These are phyloP conservation scores for Andrena flavipes DNA, from an alignment of 2,888 invertebrate genomes.

Conservation along the genomic window DNA sequence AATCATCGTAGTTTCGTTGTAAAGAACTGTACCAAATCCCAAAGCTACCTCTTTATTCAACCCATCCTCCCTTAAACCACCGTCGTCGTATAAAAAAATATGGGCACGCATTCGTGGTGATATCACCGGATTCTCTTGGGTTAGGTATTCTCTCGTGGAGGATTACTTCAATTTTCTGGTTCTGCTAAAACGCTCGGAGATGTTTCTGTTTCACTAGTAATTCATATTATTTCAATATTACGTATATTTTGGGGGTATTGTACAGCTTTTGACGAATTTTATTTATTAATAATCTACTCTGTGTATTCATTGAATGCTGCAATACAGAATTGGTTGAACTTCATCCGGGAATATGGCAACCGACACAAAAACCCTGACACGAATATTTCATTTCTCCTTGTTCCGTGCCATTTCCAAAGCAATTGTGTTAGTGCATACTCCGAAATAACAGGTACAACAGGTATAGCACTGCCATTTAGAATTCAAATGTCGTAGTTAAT, in stretches of 20 bases:
- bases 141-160: neutral
- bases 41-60: constrained; percentile 15
- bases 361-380: neutral
- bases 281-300: neutral
- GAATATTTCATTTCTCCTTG: constrained; percentile 14
- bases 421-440: neutral
- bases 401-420: neutral
- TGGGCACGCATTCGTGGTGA: neutral
- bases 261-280: neutral
- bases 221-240: too few species aligned
- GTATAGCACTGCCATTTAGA: neutral
- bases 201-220: neutral
- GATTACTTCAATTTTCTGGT: neutral
- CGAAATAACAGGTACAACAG: neutral
- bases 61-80: constrained; percentile 1
- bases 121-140: neutral
- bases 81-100: neutral
- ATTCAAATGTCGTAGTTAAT: constrained; percentile 23
- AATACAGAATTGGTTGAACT: neutral
- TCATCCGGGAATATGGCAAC: neutral
- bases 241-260: neutral
- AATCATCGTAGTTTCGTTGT: neutral
- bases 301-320: neutral
- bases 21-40: constrained; percentile 8
- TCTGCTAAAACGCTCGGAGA: neutral